phyloP scores from a whole-genome alignment of 2,113 vertebrate species.

The Neodon shergylaensis region DNA sequence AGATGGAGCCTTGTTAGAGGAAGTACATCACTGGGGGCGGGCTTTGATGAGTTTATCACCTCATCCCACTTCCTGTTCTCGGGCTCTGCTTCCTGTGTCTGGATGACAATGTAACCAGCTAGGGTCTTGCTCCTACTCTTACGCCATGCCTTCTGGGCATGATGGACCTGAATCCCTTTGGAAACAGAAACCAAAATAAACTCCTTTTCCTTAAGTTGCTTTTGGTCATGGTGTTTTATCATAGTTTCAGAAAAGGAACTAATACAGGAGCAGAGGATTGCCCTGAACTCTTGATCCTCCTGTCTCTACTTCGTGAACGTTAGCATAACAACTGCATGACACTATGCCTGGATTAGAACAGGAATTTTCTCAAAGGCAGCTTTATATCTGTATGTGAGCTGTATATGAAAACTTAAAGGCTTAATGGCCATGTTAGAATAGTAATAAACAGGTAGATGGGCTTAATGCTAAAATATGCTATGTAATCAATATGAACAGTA shows the following conservation, averaged over 20 bases:
- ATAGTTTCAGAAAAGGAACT: too few relatives aligned
- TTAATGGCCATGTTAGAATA: background rate
- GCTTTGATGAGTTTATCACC: background rate
- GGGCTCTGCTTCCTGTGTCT: background rate
- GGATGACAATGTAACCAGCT: background rate
- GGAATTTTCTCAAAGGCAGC: background rate
- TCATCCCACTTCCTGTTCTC: background rate
- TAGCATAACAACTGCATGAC: background rate
- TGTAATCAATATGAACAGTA: background rate
- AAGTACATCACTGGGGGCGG: background rate
- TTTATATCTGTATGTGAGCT: background rate
- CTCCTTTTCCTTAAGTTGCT: background rate
- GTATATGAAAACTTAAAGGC: background rate
- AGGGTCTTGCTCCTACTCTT: too few relatives aligned
- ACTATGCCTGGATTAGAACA: background rate
- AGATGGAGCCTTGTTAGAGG: too few relatives aligned
- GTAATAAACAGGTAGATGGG: background rate
- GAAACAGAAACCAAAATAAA: background rate
- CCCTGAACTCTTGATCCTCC: background rate
- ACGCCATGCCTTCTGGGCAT: too few relatives aligned
- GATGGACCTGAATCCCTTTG: background rate
- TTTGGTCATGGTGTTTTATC: background rate
- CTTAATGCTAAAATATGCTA: background rate
- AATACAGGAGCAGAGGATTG: background rate
- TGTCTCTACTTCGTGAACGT: background rate